phyloP scores from a whole-genome alignment of 53 echinoderm and acorn worm species.

The Crossaster papposus region DNA sequence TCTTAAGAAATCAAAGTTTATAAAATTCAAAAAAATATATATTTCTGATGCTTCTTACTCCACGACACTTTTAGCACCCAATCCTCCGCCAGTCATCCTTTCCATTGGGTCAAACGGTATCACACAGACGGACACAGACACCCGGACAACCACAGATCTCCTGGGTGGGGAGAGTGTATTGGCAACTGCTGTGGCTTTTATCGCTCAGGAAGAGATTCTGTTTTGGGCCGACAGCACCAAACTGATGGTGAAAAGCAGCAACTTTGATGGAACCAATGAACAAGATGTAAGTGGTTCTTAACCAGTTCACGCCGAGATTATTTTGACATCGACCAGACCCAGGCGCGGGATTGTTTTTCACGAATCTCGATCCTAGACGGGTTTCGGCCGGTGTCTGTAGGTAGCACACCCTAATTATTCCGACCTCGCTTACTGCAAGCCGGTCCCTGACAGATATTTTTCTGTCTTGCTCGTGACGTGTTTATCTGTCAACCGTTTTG shows the following conservation, averaged over 20 bases:
- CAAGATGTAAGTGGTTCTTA: constrained; percentile 20
- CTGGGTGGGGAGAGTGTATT: constrained; percentile 58
- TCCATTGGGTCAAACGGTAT: constrained; percentile 45
- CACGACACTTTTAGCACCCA: constrained; percentile 13
- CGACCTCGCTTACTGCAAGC: no score
- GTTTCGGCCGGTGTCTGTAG: no score
- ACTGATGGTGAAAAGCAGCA: constrained; percentile 59
- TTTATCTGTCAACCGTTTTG: no score
- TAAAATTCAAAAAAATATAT: no score
- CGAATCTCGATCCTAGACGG: no score
- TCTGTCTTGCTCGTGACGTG: no score
- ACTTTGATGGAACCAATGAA: constrained; percentile 54
- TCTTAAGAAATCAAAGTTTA: no score
- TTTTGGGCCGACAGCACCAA: constrained; percentile 56
- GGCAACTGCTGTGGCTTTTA: constrained; percentile 53
- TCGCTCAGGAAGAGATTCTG: constrained; percentile 53
- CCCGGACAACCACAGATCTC: constrained; percentile 32
- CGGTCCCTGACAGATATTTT: no score
- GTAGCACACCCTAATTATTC: no score
- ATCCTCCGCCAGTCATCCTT: constrained; percentile 58
- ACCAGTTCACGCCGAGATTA: neutral
- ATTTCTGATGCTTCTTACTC: neutral
- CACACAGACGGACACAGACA: constrained; percentile 61
- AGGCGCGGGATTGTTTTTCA: no score
- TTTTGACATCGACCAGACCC: no score